phyloP scores from a whole-genome alignment of 2,888 invertebrate species.

The Drosophila ezoana region DNA sequence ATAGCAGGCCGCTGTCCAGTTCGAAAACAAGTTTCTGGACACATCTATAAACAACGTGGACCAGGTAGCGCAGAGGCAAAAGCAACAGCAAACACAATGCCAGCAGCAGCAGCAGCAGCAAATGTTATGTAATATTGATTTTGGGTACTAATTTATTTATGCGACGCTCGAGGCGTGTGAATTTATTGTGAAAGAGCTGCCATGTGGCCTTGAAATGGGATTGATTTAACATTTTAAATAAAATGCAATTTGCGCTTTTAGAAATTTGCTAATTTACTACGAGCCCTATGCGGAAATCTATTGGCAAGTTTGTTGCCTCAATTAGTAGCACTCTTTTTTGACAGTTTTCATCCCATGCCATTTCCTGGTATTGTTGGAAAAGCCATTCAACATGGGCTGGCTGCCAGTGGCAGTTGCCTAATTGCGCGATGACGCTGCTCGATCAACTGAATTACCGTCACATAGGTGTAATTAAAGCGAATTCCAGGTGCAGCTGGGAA shows the following conservation, averaged over 20 bases:
- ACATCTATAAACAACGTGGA: constrained; percentile 47
- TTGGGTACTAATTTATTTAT: constrained; percentile 53
- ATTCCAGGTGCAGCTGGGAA: constrained; percentile 28
- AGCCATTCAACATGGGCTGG: constrained; percentile 10
- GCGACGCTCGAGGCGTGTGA: constrained; percentile 57
- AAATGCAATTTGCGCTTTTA: background rate
- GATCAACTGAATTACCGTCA: constrained; percentile 27
- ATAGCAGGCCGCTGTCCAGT: constrained; percentile 28
- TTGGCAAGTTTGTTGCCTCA: constrained; percentile 18
- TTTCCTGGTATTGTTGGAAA: constrained; percentile 69
- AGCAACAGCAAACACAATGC: constrained; percentile 13
- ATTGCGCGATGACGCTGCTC: constrained; percentile 59
- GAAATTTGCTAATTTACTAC: background rate
- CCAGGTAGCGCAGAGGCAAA: constrained; percentile 21
- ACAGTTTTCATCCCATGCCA: constrained; percentile 18
- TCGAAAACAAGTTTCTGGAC: constrained; percentile 62
- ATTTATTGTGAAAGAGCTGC: constrained; percentile 57
- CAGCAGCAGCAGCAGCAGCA: constrained; percentile 24
- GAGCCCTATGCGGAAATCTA: constrained; percentile 37
- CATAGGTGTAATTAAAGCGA: constrained; percentile 29
- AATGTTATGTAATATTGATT: constrained; percentile 72
- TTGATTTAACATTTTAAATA: background rate
- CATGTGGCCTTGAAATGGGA: constrained; percentile 64
- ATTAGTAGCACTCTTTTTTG: constrained; percentile 29
- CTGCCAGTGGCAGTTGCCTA: constrained; percentile 39